These are phyloP conservation scores for Porites cylindrica DNA, from an alignment of 92 coral and sea anemone genomes.

Conservation along the genomic window DNA sequence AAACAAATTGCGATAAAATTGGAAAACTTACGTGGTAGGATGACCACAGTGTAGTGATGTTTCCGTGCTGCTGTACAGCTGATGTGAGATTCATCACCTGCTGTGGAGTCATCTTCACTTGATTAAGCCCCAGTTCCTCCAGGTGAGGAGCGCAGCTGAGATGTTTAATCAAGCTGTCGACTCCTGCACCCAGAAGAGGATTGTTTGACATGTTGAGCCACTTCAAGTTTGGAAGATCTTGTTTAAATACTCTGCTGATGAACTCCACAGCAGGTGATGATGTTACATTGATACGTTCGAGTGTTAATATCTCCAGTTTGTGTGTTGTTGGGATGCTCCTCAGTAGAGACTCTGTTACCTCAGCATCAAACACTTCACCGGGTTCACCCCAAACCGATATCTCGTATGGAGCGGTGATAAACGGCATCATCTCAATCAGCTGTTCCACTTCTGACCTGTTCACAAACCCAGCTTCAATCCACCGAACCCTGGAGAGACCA, in stretches of 20 bases:
- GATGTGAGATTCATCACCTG: neutral
- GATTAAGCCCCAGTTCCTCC: neutral
- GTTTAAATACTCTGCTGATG: neutral
- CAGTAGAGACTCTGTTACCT: neutral
- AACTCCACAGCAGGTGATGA: neutral
- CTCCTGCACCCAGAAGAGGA: neutral
- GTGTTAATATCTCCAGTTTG: neutral
- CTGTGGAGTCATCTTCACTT: neutral
- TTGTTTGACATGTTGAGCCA: neutral
- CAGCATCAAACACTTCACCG: neutral
- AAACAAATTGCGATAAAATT: neutral
- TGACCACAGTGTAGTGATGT: neutral
- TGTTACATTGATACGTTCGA: neutral
- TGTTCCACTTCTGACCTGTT: neutral
- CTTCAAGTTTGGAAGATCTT: neutral
- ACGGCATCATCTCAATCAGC: neutral
- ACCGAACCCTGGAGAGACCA: neutral
- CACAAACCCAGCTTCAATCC: rapidly evolving
- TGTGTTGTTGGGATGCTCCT: neutral
- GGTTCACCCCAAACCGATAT: rapidly evolving
- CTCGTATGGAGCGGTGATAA: neutral
- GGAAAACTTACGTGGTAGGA: conserved; percentile 6
- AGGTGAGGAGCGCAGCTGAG: neutral
- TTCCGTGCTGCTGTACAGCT: neutral
- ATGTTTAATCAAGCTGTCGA: neutral